Evolutionary conservation across 1,140 invertebrate genomes (phyloP).

Genomic region (Diorhabda carinulata): DNA sequence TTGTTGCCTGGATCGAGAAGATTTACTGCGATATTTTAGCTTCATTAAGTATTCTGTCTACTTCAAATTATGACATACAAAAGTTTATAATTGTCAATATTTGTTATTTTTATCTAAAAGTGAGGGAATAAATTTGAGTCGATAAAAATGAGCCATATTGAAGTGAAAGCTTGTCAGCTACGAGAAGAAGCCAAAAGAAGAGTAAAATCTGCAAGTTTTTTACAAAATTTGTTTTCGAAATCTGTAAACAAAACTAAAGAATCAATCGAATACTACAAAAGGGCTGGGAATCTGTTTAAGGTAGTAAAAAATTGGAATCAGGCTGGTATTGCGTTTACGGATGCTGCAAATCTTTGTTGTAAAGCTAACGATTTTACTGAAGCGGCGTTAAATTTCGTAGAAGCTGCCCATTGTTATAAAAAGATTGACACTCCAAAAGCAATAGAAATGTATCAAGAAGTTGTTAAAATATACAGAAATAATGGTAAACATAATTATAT

Average conservation of each 20-base stretch:
- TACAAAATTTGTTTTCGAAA: conserved; percentile 85
- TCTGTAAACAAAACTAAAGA: conserved; percentile 60
- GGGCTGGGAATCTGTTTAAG: conserved; percentile 96
- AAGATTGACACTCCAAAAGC: conserved; percentile 90
- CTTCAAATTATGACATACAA: too few relatives aligned
- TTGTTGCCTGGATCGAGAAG: too few relatives aligned
- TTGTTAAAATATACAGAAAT: conserved; percentile 96
- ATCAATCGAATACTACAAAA: conserved; percentile 90
- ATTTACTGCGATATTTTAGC: too few relatives aligned
- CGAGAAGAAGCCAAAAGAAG: conserved; percentile 90
- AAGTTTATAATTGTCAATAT: too few relatives aligned
- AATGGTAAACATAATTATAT: conserved; percentile 66
- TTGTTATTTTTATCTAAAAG: not conserved
- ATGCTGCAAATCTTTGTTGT: conserved; percentile 80
- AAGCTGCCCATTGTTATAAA: conserved; percentile 95
- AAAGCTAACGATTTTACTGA: conserved; percentile 86
- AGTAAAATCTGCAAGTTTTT: conserved; percentile 78
- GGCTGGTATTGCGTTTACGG: conserved; percentile 90
- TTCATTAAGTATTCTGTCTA: too few relatives aligned
- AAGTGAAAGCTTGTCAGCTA: conserved; percentile 86
- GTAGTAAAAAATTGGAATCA: conserved; percentile 97
- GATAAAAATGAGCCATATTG: conserved; percentile 74
- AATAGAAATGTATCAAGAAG: conserved; percentile 83
- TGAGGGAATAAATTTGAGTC: not conserved
- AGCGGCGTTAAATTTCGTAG: conserved; percentile 87